These are phyloP conservation scores for Arctocebus calabarensis DNA, from an alignment of 2,797 vertebrate genomes.

Conservation along the genomic window DNA sequence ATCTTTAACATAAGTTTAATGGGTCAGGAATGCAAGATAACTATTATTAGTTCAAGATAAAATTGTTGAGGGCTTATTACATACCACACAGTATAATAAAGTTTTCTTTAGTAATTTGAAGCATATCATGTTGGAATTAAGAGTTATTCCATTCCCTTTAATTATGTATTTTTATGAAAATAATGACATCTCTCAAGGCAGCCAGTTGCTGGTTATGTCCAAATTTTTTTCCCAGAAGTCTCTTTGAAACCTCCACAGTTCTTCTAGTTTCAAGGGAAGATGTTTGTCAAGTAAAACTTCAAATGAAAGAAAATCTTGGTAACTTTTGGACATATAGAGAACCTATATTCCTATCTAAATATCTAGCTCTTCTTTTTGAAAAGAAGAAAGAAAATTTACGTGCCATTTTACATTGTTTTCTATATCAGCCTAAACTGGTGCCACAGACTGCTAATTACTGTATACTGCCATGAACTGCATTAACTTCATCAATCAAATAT, in stretches of 20 bases:
- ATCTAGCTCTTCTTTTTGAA: not conserved
- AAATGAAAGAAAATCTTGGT: not conserved
- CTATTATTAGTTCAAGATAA: conserved; percentile 18
- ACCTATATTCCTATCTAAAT: not conserved
- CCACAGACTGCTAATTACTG: not conserved
- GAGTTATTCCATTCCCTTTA: not conserved
- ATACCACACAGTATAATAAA: not conserved
- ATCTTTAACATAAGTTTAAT: conserved; percentile 35
- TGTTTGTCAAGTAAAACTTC: conserved; percentile 29
- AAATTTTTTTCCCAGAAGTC: not conserved
- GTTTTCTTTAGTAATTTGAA: conserved; percentile 50
- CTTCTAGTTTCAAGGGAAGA: not conserved
- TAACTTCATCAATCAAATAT: not conserved
- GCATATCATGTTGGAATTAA: not conserved
- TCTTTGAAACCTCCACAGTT: not conserved
- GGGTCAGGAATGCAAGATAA: not conserved
- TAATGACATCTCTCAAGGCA: not conserved
- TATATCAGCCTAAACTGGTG: not conserved
- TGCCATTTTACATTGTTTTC: conserved; percentile 4
- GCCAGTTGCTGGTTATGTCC: not conserved
- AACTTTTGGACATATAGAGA: not conserved
- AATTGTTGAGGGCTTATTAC: not conserved
- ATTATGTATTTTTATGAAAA: conserved; percentile 30
- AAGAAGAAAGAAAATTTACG: not conserved
- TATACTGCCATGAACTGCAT: not conserved